These are phyloP conservation scores for human DNA, from an alignment of 2,113 vertebrate species.

Conservation along the genomic window DNA sequence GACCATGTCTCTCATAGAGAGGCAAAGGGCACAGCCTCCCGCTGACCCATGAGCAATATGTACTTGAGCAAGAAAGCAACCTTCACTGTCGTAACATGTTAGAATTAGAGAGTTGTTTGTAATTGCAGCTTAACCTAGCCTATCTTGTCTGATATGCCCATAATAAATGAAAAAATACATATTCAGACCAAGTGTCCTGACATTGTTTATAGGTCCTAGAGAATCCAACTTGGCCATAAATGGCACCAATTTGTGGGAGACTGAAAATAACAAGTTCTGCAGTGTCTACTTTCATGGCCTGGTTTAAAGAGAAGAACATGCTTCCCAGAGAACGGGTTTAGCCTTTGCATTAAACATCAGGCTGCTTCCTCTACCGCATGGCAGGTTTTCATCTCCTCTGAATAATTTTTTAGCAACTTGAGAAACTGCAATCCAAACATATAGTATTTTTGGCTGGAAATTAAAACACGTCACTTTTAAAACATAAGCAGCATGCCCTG, in stretches of 20 bases:
- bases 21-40: not conserved
- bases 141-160: constrained; percentile 6
- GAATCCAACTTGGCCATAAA: constrained; percentile 68
- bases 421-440: constrained; percentile 75
- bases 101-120: not conserved
- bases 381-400: constrained; percentile 75
- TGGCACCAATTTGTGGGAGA: constrained; percentile 57
- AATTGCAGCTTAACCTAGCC: not conserved
- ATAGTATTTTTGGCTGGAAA: constrained; percentile 71
- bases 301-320: constrained; percentile 52
- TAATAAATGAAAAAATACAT: constrained; percentile 36
- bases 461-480: constrained; percentile 74
- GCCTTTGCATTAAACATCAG: constrained; percentile 71
- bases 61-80: not conserved
- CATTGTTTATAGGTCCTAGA: constrained; percentile 35
- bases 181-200: constrained; percentile 38
- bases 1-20: not conserved
- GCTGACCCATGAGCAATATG: not conserved
- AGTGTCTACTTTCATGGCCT: constrained; percentile 14
- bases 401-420: constrained; percentile 77
- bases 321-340: constrained; percentile 67
- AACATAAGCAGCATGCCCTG: constrained; percentile 73
- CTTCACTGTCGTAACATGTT: not conserved
- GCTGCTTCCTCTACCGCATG: constrained; percentile 73
- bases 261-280: constrained; percentile 56